Percentiles rank a stretch among this genome's conserved stretches.
Conservation (phyloP, 2,888 invertebrate genomes). For the Toxonevra muliebris region DNA sequence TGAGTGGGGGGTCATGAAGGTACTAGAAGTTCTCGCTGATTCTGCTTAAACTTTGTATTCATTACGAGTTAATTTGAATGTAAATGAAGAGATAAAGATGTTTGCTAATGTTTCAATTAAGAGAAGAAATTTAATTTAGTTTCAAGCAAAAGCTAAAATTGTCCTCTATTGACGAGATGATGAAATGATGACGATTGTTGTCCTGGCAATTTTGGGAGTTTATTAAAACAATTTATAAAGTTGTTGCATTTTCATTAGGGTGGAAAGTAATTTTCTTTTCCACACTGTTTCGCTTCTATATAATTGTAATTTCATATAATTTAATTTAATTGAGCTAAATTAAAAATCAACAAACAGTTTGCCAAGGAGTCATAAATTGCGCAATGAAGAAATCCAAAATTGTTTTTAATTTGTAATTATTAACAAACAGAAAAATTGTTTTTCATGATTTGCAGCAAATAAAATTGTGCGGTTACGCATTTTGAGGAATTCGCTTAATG, state of each 20-base stretch:
- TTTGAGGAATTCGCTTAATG: too few species aligned
- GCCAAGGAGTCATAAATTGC: neutral
- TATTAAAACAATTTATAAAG: slow-evolving; percentile 1
- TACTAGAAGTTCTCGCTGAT: slow-evolving; percentile 40
- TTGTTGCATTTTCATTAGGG: neutral
- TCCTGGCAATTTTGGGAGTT: slow-evolving; percentile 47
- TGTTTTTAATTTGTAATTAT: slow-evolving; percentile 28
- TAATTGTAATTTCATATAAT: slow-evolving; percentile 54
- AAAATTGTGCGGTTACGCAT: too few species aligned
- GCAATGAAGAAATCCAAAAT: slow-evolving; percentile 13
- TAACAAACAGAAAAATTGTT: slow-evolving; percentile 4
- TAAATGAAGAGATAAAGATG: slow-evolving; percentile 54
- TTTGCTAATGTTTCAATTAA: slow-evolving; percentile 60
- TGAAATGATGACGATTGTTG: slow-evolving; percentile 26
- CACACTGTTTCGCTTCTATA: neutral
- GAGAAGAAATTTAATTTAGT: slow-evolving; percentile 58
- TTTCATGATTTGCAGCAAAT: too few species aligned
- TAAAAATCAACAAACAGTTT: slow-evolving; percentile 8
- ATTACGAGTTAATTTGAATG: slow-evolving; percentile 60
- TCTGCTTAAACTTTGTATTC: slow-evolving; percentile 48
- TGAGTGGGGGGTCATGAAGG: neutral
- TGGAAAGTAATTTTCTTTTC: too few species aligned
- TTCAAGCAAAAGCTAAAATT: slow-evolving; percentile 35
- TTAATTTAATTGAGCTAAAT: slow-evolving; percentile 53
- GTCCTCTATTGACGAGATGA: too few species aligned